Evolutionary conservation across 1,140 invertebrate species (phyloP), one percentile per base, ranked within the genome.

Genomic region (Cydia fagiglandana): DNA sequence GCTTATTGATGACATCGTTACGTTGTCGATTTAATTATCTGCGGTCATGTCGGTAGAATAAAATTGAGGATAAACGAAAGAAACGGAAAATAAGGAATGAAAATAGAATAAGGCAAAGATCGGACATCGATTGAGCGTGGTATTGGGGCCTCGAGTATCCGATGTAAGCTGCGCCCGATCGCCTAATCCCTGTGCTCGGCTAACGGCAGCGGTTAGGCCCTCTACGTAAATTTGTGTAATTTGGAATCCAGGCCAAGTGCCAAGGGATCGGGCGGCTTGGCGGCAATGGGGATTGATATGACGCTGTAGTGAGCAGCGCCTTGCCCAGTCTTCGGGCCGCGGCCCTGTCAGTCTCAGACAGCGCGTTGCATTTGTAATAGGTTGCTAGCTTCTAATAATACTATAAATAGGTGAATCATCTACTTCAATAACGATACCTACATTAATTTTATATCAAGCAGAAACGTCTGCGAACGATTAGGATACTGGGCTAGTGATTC

Each of bases 201-300:
- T 85, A 86, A 84, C 86, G 80, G 79, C 82, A 78, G 79, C 83
- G 83, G 89, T 84, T 91, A 91, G 89, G 88, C 89, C 84, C 88
- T 84, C 85, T 86, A 87, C 86, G 88, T 91, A 92, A 92, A 91
- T 91, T 92, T 88, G 88, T 89, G 89, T 92, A 91, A 92, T 92
- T 91, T 91, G 81, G 89, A 83, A 92, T 91, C 84, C 87, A 91
- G 91, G 89, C 87, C 89, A 92, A 91, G 88, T 92, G 86, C 89
- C 91, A 90, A 89, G 89, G 88, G 89, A 91, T 89, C 85, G 84
- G 78, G 74, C 84, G 85, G 86, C 84, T 86, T 87, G 85, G 84
- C 84, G 86, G 86, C 84, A 91, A 92, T 92, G 82, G 88, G 91
- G 91, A 92, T 92, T 92, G 91, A 92, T 92, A 92, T 88, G 86